Evolutionary conservation across 1,140 invertebrate species (phyloP).

Genomic region (Pachyrhynchus sulphureomaculatus): DNA sequence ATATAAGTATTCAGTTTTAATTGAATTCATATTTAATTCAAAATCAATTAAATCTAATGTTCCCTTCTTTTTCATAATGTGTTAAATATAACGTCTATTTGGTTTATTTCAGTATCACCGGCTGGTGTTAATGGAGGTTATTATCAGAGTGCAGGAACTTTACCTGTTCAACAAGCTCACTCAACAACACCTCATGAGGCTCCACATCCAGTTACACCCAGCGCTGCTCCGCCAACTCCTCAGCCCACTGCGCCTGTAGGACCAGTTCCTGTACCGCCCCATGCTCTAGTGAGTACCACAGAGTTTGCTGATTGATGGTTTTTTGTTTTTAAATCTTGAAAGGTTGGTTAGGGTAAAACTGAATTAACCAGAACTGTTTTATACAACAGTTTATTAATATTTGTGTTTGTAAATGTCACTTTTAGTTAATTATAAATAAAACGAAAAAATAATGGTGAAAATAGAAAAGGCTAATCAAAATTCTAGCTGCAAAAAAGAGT

Average conservation of each 20-base stretch:
- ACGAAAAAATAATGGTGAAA: too few species aligned
- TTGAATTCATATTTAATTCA: too few species aligned
- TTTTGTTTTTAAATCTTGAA: slow-evolving; percentile 13
- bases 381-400: neutral
- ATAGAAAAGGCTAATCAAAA: too few species aligned
- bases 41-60: too few species aligned
- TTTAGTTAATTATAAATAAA: too few species aligned
- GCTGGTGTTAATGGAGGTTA: slow-evolving; percentile 72
- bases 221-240: slow-evolving; percentile 54
- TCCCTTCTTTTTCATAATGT: too few species aligned
- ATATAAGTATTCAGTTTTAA: too few species aligned
- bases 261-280: slow-evolving; percentile 49
- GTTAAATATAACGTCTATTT: too few species aligned
- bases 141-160: slow-evolving; percentile 66
- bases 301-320: slow-evolving; percentile 2
- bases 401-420: neutral
- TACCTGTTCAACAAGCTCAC: slow-evolving; percentile 73
- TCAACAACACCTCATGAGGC: slow-evolving; percentile 74
- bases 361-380: neutral
- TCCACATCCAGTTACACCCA: slow-evolving; percentile 57
- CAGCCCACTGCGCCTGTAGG: slow-evolving; percentile 50
- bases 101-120: slow-evolving; percentile 55
- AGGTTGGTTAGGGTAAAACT: neutral
- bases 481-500: too few species aligned
- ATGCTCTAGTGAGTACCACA: slow-evolving; percentile 45